Conservation (phyloP, 2,888 invertebrate species). For the Tachina fera region DNA sequence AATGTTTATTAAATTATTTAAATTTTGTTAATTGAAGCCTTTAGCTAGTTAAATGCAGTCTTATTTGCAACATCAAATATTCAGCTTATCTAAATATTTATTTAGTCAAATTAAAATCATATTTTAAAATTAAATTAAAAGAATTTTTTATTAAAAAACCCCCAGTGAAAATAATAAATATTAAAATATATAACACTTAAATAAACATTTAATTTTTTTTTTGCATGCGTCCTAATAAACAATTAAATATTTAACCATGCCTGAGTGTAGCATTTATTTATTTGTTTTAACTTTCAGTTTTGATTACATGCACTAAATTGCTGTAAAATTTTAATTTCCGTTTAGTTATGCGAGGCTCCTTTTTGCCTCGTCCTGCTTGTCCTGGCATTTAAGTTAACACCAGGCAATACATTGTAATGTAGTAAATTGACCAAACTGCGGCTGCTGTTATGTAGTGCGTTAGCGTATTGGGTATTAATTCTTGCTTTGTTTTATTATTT, state of each 20-base stretch:
- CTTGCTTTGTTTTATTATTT: constrained; percentile 26
- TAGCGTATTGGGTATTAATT: constrained; percentile 23
- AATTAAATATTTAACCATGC: constrained; percentile 21
- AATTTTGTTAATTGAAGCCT: not conserved
- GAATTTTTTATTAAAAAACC: too few species aligned
- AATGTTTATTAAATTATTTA: not conserved
- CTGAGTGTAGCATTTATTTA: not conserved
- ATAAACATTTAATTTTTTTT: not conserved
- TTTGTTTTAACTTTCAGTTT: constrained; percentile 30
- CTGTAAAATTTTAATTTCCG: constrained; percentile 38
- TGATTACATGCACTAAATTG: constrained; percentile 29
- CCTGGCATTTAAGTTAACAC: not conserved
- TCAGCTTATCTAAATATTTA: not conserved
- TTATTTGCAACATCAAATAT: too few species aligned
- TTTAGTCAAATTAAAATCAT: constrained; percentile 3
- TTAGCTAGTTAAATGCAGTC: not conserved
- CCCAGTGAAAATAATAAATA: constrained; percentile 9
- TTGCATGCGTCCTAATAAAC: not conserved
- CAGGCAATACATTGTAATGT: constrained; percentile 54
- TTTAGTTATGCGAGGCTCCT: not conserved
- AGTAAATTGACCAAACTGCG: constrained; percentile 63
- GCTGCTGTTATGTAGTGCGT: constrained; percentile 18
- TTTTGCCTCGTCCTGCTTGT: not conserved
- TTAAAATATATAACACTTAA: constrained; percentile 5
- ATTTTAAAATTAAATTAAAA: constrained; percentile 11